phyloP scores from a whole-genome alignment of 2,797 vertebrate genomes.

The Staurois parvus region DNA sequence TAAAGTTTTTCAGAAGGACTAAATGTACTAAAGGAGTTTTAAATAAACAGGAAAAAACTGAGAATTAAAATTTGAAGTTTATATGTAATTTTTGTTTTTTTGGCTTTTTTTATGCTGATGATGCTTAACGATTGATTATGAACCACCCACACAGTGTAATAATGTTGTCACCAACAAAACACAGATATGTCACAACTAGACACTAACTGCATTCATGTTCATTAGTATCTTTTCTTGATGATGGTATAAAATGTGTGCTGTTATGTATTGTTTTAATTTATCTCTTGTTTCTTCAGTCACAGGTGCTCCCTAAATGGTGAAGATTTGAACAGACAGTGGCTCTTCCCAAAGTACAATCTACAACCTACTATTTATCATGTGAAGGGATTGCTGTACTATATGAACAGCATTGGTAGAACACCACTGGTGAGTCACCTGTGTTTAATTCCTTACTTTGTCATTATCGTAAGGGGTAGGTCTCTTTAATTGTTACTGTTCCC shows the following conservation, averaged over 20 bases:
- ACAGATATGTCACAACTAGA: not conserved
- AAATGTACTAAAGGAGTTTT: too few relatives aligned
- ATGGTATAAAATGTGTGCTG: not conserved
- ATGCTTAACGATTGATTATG: too few relatives aligned
- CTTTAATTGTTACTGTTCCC: too few relatives aligned
- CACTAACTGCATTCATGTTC: not conserved
- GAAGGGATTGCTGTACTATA: slow-evolving; percentile 89
- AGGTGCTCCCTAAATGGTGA: slow-evolving; percentile 88
- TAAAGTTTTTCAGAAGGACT: too few relatives aligned
- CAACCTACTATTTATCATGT: slow-evolving; percentile 92
- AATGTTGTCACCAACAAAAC: too few relatives aligned
- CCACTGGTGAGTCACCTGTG: slow-evolving; percentile 82
- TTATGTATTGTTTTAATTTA: not conserved
- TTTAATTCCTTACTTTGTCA: too few relatives aligned
- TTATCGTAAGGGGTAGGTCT: too few relatives aligned
- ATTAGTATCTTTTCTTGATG: not conserved
- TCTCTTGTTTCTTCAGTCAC: slow-evolving; percentile 75
- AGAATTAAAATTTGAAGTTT: too few relatives aligned
- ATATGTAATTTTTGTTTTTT: not conserved
- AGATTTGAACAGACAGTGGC: slow-evolving; percentile 93
- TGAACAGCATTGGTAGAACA: slow-evolving; percentile 79
- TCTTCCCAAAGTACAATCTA: slow-evolving; percentile 75
- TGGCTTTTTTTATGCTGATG: not conserved
- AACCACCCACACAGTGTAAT: not conserved
- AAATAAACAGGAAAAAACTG: too few relatives aligned